phyloP scores from a whole-genome alignment of 2,113 vertebrate genomes.

The Dipodomys stephensi region DNA sequence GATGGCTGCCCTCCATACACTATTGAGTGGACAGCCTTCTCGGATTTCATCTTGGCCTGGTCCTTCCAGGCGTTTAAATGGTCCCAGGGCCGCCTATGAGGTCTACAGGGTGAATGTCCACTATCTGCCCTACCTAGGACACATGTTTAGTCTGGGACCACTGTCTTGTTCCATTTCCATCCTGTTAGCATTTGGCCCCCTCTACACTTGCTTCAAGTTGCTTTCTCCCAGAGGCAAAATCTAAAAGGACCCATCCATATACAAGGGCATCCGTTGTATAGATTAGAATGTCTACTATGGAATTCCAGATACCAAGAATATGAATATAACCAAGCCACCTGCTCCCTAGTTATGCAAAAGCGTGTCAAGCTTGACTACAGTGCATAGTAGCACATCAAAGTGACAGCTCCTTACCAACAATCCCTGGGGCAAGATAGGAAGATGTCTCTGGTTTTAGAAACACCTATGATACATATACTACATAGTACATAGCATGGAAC shows the following conservation, averaged over 20 bases:
- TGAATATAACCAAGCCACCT: background rate
- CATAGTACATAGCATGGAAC: background rate
- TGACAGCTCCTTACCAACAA: background rate
- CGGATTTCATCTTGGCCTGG: background rate
- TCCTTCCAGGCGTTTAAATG: background rate
- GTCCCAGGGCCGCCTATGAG: background rate
- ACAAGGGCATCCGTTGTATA: background rate
- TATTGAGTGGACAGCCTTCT: background rate
- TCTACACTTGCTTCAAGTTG: background rate
- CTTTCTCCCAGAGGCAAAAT: background rate
- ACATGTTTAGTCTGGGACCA: background rate
- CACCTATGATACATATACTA: background rate
- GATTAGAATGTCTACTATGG: background rate
- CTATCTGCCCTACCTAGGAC: background rate
- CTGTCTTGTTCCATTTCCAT: background rate
- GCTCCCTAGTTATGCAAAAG: background rate
- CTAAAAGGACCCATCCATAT: constrained; percentile 2
- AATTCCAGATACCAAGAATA: background rate
- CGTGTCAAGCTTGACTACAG: background rate
- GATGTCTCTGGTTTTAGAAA: background rate
- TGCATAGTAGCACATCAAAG: background rate
- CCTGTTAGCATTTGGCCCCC: background rate
- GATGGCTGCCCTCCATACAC: background rate
- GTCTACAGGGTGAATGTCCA: background rate
- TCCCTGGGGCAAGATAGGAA: background rate